Evolutionary conservation across 2,113 vertebrate genomes (phyloP).

Genomic region (Chloropsis cyanopogon): DNA sequence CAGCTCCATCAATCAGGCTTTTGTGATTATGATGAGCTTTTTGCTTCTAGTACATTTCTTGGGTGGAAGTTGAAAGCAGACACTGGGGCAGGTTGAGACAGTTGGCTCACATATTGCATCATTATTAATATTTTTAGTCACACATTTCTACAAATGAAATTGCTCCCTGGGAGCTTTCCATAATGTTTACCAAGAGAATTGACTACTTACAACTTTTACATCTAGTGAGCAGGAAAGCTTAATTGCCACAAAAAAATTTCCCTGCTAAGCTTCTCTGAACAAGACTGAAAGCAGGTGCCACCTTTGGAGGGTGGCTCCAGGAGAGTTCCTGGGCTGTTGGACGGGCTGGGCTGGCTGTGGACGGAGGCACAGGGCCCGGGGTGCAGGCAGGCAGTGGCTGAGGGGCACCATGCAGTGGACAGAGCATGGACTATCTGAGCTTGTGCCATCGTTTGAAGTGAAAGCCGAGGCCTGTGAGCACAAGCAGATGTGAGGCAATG

Average conservation of each 20-base stretch:
- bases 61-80: conserved; percentile 22
- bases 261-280: neutral
- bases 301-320: neutral
- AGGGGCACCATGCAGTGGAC: rapidly evolving
- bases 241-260: neutral
- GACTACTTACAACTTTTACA: neutral
- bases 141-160: neutral
- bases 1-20: neutral
- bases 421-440: neutral
- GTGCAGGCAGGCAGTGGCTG: neutral
- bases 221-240: neutral
- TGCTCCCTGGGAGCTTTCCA: neutral
- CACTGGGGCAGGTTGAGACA: neutral
- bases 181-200: neutral
- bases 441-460: neutral
- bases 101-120: neutral
- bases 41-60: conserved; percentile 5
- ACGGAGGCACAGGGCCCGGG: rapidly evolving
- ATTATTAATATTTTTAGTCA: neutral
- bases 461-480: neutral
- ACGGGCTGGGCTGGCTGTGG: neutral
- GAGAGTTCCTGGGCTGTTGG: neutral
- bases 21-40: neutral
- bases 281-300: neutral
- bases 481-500: neutral